phyloP scores from a whole-genome alignment of 2,113 vertebrate genomes.

The Tachuris rubrigastra region DNA sequence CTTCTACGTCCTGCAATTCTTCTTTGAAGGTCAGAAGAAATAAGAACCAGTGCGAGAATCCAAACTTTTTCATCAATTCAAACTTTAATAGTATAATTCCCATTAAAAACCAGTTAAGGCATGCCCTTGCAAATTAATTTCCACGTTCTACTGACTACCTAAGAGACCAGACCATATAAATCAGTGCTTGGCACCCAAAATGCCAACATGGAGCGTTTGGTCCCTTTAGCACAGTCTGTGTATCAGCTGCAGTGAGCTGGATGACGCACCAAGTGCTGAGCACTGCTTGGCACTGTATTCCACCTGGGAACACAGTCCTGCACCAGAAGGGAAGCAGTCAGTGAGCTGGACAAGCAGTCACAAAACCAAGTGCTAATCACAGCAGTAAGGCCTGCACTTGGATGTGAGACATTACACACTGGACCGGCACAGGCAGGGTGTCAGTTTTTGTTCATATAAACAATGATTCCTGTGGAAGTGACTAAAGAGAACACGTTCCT shows the following conservation, averaged over 20 bases:
- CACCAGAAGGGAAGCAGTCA: background rate
- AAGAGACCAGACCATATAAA: background rate
- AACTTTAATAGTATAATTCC: constrained; percentile 6
- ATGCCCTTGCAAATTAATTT: background rate
- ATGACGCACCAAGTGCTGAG: background rate
- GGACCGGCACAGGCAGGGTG: background rate
- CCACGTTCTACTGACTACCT: background rate
- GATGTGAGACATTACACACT: background rate
- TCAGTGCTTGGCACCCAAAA: background rate
- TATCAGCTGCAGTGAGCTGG: background rate
- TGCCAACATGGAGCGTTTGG: background rate
- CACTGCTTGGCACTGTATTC: background rate
- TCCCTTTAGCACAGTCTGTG: background rate
- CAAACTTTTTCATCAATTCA: background rate
- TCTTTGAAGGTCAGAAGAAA: background rate
- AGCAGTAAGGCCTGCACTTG: background rate
- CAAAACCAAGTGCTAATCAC: background rate
- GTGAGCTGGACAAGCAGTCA: background rate
- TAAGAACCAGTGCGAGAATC: background rate
- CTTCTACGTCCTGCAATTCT: background rate
- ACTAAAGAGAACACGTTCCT: background rate
- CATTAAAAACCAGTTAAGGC: background rate
- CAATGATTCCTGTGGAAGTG: background rate
- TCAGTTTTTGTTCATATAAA: background rate
- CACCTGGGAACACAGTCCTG: background rate